A percentile compares a stretch with the other conserved stretches of the same genome.
phyloP scores from a whole-genome alignment of 2,888 invertebrate genomes.

The Ametastegia equiseti region DNA sequence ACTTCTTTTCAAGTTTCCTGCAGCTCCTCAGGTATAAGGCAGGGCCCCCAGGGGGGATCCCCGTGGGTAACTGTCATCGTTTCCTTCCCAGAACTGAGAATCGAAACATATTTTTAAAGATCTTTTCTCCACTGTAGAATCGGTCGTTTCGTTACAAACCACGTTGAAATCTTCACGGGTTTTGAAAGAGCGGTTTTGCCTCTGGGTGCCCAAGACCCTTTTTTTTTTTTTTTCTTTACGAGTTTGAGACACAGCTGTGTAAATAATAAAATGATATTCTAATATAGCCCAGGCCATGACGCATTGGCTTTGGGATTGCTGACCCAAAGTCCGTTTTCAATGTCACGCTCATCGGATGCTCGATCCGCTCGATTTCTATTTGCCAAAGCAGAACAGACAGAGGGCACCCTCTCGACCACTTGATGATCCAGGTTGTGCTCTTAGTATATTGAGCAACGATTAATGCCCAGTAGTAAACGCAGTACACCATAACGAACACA shows the following conservation, averaged over 20 bases:
- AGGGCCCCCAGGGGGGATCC: not conserved
- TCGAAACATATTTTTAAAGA: too few species aligned
- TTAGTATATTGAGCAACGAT: not conserved
- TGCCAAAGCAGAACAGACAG: too few species aligned
- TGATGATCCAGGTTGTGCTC: too few species aligned
- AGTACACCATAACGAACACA: not conserved
- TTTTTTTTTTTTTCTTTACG: not conserved
- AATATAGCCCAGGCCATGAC: not conserved
- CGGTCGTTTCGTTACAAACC: too few species aligned
- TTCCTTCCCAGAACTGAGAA: not conserved
- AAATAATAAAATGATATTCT: conserved; percentile 26
- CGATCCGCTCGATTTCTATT: too few species aligned
- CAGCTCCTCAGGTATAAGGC: not conserved
- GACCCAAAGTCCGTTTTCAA: conserved; percentile 31
- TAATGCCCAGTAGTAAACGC: not conserved
- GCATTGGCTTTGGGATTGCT: not conserved
- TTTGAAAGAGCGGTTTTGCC: too few species aligned
- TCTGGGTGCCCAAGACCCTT: not conserved
- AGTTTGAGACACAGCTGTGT: not conserved
- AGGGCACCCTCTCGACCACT: too few species aligned
- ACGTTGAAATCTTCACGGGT: too few species aligned
- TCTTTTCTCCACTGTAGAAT: too few species aligned
- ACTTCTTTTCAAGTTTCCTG: not conserved
- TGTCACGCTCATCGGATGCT: not conserved
- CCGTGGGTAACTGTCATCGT: not conserved